These are phyloP conservation scores for Ariopsis seemanni DNA, from an alignment of 2,113 vertebrate genomes.

Conservation along the genomic window DNA sequence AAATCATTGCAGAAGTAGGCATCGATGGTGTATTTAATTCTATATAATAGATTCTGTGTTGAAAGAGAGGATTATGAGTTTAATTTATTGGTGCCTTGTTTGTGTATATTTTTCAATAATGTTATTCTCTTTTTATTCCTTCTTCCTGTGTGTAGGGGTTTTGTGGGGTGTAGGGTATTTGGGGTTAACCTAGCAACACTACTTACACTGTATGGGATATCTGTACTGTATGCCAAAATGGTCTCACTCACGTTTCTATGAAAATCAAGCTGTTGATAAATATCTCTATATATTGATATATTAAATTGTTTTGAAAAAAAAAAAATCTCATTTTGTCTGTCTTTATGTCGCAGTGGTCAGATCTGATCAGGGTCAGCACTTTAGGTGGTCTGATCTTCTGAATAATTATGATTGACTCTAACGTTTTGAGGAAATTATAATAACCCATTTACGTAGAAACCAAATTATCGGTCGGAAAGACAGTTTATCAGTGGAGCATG, in stretches of 20 bases:
- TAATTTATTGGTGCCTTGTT: constrained; percentile 85
- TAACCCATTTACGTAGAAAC: not conserved
- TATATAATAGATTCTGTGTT: constrained; percentile 68
- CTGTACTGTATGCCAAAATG: constrained; percentile 83
- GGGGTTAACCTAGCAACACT: constrained; percentile 67
- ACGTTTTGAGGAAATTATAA: not conserved
- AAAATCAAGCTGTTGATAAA: constrained; percentile 82
- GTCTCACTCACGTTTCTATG: constrained; percentile 82
- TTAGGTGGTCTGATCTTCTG: not conserved
- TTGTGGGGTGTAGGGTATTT: constrained; percentile 29
- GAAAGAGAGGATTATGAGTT: constrained; percentile 64
- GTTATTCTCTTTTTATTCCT: constrained; percentile 53
- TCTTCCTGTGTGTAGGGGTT: constrained; percentile 59
- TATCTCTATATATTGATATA: constrained; percentile 85
- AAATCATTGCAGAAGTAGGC: constrained; percentile 62
- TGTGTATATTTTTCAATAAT: constrained; percentile 70
- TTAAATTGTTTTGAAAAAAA: constrained; percentile 80
- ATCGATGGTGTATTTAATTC: constrained; percentile 72
- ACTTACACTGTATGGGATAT: constrained; percentile 73
- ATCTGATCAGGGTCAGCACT: not conserved
- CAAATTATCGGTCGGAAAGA: constrained; percentile 7
- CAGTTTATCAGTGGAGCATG: not conserved
- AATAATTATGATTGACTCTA: not conserved
- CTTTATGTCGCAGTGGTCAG: not conserved
- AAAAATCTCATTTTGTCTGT: constrained; percentile 64